These are phyloP conservation scores for Indri indri DNA, from an alignment of 2,113 vertebrate species.

Conservation along the genomic window DNA sequence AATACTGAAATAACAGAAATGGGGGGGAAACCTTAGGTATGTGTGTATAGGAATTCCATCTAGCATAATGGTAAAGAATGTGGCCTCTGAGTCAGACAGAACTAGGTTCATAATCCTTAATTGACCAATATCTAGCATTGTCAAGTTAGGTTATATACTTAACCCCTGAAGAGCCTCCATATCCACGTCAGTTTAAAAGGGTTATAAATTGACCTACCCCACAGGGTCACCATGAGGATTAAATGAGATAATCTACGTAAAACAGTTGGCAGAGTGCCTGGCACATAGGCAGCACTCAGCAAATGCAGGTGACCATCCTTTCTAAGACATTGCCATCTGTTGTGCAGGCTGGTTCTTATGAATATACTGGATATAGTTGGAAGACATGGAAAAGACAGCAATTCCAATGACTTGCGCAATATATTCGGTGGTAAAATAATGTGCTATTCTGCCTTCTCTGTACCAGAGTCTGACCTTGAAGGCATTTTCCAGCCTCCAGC, in stretches of 20 bases:
- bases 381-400: background rate
- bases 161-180: background rate
- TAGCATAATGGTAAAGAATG: background rate
- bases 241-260: background rate
- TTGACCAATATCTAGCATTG: background rate
- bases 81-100: background rate
- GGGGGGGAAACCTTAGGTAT: background rate
- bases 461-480: slow-evolving; percentile 53
- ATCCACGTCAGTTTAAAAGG: background rate
- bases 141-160: background rate
- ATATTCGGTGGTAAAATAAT: background rate
- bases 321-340: background rate
- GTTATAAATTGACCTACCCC: background rate
- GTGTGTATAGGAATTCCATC: background rate
- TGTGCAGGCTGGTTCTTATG: background rate
- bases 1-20: background rate
- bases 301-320: background rate
- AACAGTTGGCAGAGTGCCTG: background rate
- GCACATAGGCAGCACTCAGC: background rate
- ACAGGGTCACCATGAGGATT: background rate
- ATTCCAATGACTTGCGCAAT: background rate
- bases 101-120: background rate
- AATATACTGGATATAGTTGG: background rate
- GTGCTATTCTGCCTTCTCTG: background rate
- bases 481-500: slow-evolving; percentile 44